Percentiles rank a stretch among this genome's conserved stretches.
Conservation (phyloP, 2,888 invertebrate species). For the Odontocolon sp. region DNA sequence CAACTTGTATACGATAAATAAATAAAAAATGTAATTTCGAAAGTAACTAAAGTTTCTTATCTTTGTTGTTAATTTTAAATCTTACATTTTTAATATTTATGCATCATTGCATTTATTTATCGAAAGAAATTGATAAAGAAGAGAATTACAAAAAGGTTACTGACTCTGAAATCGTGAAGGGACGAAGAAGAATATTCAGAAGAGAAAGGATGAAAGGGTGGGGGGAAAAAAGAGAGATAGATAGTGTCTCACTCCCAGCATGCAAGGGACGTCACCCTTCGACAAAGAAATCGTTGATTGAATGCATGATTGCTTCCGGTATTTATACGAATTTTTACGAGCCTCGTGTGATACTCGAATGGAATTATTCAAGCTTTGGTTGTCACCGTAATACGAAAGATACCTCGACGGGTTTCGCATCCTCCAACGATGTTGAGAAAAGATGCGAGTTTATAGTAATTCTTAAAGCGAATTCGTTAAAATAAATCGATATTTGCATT, state of each 20-base stretch:
- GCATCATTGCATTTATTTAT: no score
- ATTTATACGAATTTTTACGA: slow-evolving; percentile 66
- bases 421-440: neutral
- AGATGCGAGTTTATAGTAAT: slow-evolving; percentile 18
- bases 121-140: slow-evolving; percentile 34
- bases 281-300: slow-evolving; percentile 69
- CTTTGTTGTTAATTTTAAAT: no score
- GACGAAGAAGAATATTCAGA: slow-evolving; percentile 45
- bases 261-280: slow-evolving; percentile 66
- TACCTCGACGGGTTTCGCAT: slow-evolving; percentile 11
- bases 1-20: no score
- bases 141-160: slow-evolving; percentile 50
- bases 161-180: slow-evolving; percentile 56
- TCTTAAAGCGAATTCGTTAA: slow-evolving; percentile 39
- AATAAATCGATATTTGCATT: slow-evolving; percentile 54
- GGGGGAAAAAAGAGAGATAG: slow-evolving; percentile 9
- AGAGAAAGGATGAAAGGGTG: slow-evolving; percentile 16
- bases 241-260: slow-evolving; percentile 52
- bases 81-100: no score
- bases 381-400: slow-evolving; percentile 19
- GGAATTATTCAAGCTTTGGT: slow-evolving; percentile 63
- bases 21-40: no score
- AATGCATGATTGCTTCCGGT: slow-evolving; percentile 69
- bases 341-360: slow-evolving; percentile 61
- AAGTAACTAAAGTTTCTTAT: no score